phyloP scores from a whole-genome alignment of 2,888 invertebrate genomes.

The Drosophila flavopinicola region DNA sequence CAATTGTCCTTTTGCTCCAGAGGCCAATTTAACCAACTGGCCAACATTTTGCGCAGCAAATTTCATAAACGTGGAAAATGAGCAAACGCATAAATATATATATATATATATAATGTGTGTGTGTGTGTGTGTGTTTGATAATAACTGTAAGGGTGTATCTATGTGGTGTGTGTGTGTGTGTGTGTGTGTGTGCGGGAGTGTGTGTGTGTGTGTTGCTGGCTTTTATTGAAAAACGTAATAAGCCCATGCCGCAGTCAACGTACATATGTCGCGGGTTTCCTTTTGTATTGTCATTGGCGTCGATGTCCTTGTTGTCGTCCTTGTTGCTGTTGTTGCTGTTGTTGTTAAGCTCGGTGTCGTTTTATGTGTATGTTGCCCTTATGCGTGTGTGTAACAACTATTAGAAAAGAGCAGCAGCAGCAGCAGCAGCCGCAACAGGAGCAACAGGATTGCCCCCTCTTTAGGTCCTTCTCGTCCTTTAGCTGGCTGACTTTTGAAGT shows the following conservation, averaged over 20 bases:
- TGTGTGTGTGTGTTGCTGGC: conserved; percentile 35
- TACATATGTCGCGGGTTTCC: conserved; percentile 73
- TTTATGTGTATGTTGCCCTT: conserved; percentile 40
- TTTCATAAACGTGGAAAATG: conserved; percentile 51
- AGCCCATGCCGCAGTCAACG: conserved; percentile 59
- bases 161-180: conserved; percentile 11
- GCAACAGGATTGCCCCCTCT: conserved; percentile 51
- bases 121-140: conserved; percentile 18
- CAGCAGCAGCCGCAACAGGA: conserved; percentile 48
- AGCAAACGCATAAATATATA: conserved; percentile 28
- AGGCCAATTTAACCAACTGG: conserved; percentile 60
- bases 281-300: conserved; percentile 71
- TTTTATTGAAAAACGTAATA: conserved; percentile 66
- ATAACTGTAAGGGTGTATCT: conserved; percentile 20
- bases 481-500: conserved; percentile 62
- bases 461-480: conserved; percentile 34
- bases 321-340: conserved; percentile 30
- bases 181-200: background rate
- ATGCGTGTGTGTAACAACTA: conserved; percentile 63
- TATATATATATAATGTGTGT: conserved; percentile 1
- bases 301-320: conserved; percentile 53
- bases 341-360: conserved; percentile 43
- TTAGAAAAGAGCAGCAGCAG: conserved; percentile 69
- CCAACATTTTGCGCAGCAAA: conserved; percentile 56
- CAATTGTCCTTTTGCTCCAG: conserved; percentile 15